A percentile compares a stretch with the other conserved stretches of the same genome.
phyloP scores from a whole-genome alignment of 2,797 vertebrate species.

The Sebastes taczanowskii region DNA sequence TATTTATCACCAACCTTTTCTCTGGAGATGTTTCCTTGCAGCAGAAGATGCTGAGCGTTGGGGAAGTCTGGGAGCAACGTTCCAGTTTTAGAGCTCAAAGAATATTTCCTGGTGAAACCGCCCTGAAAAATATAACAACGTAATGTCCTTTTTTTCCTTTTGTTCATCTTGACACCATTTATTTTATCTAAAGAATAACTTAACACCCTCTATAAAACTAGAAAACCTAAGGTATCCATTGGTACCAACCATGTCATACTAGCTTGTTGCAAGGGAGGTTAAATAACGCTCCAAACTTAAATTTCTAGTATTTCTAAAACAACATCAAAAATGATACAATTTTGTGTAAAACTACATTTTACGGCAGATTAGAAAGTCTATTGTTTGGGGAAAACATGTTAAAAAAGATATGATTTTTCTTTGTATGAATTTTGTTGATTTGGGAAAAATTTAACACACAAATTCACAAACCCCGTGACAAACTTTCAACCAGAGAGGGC shows the following conservation, averaged over 20 bases:
- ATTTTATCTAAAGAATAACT: background rate
- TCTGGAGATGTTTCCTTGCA: constrained; percentile 91
- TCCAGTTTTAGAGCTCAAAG: constrained; percentile 97
- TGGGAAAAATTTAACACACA: background rate
- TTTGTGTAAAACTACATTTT: background rate
- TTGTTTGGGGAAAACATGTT: background rate
- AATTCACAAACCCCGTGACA: background rate
- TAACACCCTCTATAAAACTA: background rate
- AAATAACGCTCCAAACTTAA: too few species aligned
- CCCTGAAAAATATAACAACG: constrained; percentile 81
- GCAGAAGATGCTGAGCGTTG: constrained; percentile 92
- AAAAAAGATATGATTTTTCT: background rate
- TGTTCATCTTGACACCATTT: background rate
- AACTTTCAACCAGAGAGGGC: background rate
- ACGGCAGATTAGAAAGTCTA: accelerated
- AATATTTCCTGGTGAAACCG: constrained; percentile 98
- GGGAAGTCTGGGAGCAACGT: constrained; percentile 97
- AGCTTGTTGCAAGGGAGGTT: too few species aligned
- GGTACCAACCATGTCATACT: too few species aligned
- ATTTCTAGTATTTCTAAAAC: background rate
- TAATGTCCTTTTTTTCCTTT: accelerated
- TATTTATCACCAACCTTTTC: constrained; percentile 88
- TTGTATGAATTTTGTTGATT: background rate
- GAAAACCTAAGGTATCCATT: too few species aligned
- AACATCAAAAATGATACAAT: background rate